Evolutionary conservation across 64 coral and sea anemone species (phyloP), one percentile per base, ranked within the genome.

Genomic region (Porites australiensis): DNA sequence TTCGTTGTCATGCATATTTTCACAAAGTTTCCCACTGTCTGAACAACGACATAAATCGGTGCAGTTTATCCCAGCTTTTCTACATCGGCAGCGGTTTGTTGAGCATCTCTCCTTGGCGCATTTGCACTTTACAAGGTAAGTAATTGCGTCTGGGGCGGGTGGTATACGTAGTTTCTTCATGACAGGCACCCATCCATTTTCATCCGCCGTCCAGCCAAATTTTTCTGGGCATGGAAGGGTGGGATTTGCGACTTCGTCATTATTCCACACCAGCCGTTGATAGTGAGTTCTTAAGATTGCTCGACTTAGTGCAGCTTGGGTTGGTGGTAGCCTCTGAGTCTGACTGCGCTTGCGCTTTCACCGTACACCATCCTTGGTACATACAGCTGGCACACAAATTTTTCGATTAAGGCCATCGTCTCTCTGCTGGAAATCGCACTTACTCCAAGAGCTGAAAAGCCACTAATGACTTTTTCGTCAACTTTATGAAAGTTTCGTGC

Each of bases 221-320:
- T 62, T 19, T 6, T 67, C 18, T 6, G 79, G 79, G 18, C 50
- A 82, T 82, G 79, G 79, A 8, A 82, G 15, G 20, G 57, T 23
- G 57, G 79, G 62, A 50, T 69, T 86, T 6, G 82, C 44, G 44
- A 13, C 3, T 11, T 0, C 1, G 44, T 86, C 62, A 37, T 47
- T 86, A 22, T 82, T 82, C 53, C 79, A 82, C 51, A 82, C 50
- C 15, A 82, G 15, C 14, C 63, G 13, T 18, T 82, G 50, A 60
- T 44, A 82, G 27, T 61, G 79, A 16, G 79, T 13, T 37, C 57
- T 53, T 4, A 82, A 57, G 1, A 54, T 27, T 6, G 55, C 8
- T 13, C 62, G 79, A 60, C 21, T 6, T 13, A 82, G 62, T 54
- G 79, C 79, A 61, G 55, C 79, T 14, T 13, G 5, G 13, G 15